These are phyloP conservation scores for Wasmannia auropunctata DNA, from an alignment of 1,140 invertebrate species.

Conservation along the genomic window DNA sequence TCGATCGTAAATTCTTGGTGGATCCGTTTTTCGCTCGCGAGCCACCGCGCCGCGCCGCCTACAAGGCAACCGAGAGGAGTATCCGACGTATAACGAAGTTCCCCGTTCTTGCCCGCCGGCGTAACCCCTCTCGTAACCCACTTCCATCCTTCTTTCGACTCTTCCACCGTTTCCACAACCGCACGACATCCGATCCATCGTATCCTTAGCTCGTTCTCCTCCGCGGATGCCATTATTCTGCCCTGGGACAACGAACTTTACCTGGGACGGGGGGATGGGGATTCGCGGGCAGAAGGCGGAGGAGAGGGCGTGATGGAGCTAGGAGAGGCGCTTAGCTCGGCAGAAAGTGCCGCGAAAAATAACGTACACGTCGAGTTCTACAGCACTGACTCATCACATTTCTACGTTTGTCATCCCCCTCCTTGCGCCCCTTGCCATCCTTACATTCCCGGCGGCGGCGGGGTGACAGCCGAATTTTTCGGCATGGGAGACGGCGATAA, in stretches of 20 bases:
- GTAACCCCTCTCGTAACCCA: neutral
- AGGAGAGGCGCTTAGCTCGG: conserved; percentile 57
- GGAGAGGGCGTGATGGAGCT: neutral
- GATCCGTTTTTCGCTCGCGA: conserved; percentile 38
- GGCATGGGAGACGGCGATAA: neutral
- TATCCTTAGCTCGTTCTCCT: conserved; percentile 35
- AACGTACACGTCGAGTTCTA: conserved; percentile 45
- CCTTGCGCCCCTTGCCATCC: no score
- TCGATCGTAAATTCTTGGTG: conserved; percentile 57
- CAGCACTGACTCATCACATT: conserved; percentile 67
- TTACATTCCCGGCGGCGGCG: neutral
- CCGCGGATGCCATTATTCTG: conserved; percentile 48
- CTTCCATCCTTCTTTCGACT: conserved; percentile 20
- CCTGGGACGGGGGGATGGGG: neutral
- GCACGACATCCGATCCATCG: conserved; percentile 58
- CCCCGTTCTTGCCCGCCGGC: conserved; percentile 36
- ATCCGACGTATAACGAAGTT: conserved; percentile 52
- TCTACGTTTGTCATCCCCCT: conserved; percentile 54
- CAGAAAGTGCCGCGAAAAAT: conserved; percentile 63
- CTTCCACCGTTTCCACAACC: conserved; percentile 31
- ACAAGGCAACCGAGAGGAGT: neutral
- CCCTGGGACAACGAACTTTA: conserved; percentile 58
- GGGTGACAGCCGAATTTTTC: conserved; percentile 45
- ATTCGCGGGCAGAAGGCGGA: neutral
- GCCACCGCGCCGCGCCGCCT: no score